phyloP scores from a whole-genome alignment of 2,888 invertebrate species.

The Dascillus cervinus region DNA sequence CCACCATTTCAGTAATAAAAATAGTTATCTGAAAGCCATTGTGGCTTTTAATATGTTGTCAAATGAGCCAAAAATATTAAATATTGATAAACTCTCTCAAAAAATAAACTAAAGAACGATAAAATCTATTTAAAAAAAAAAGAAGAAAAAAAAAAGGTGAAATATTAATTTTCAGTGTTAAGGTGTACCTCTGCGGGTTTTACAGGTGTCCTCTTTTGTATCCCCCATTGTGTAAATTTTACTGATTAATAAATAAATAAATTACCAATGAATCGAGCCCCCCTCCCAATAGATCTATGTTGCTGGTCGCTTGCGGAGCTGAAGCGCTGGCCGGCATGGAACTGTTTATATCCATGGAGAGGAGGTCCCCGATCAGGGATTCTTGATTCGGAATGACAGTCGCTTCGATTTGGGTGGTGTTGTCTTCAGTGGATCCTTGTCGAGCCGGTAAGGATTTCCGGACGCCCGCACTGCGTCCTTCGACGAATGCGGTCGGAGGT shows the following conservation, averaged over 20 bases:
- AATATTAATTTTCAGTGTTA: too few relatives aligned
- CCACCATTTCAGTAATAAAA: too few relatives aligned
- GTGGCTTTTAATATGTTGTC: too few relatives aligned
- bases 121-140: slow-evolving; percentile 1
- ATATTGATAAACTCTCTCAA: too few relatives aligned
- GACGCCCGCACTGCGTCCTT: slow-evolving; percentile 62
- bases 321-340: slow-evolving; percentile 50
- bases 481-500: slow-evolving; percentile 97
- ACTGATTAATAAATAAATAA: too few relatives aligned
- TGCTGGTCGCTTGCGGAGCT: slow-evolving; percentile 50
- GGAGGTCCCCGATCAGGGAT: slow-evolving; percentile 90
- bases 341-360: slow-evolving; percentile 91
- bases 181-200: too few relatives aligned
- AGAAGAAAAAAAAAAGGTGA: not conserved
- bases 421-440: slow-evolving; percentile 40
- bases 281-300: slow-evolving; percentile 79
- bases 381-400: slow-evolving; percentile 78
- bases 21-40: too few relatives aligned
- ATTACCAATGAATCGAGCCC: slow-evolving; percentile 81
- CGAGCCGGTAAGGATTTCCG: slow-evolving; percentile 73
- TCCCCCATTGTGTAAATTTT: too few relatives aligned
- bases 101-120: not conserved
- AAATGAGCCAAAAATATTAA: too few relatives aligned
- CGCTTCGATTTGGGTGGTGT: slow-evolving; percentile 35
- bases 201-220: too few relatives aligned